These are phyloP conservation scores for Trichonephila inaurata DNA, from an alignment of 1,140 invertebrate species.

Conservation along the genomic window DNA sequence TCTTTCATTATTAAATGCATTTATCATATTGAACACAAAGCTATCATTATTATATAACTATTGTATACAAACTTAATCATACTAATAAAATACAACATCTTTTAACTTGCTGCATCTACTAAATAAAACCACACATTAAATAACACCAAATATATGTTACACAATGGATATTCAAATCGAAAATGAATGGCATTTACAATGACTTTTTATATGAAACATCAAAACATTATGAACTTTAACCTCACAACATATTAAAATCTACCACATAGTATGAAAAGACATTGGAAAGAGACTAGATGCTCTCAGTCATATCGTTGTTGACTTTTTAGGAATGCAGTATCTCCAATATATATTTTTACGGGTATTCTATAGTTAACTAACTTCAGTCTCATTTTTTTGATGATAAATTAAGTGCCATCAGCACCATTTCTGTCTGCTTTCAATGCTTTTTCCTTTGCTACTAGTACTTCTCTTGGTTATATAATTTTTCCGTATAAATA, in stretches of 20 bases:
- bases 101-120: not conserved
- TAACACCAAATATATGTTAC: constrained; percentile 1
- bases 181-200: constrained; percentile 19
- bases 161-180: not conserved
- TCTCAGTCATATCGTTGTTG: not conserved
- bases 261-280: not conserved
- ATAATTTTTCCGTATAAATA: no score
- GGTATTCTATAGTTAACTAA: no score
- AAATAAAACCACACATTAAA: not conserved
- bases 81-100: not conserved
- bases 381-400: no score
- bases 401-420: no score
- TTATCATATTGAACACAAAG: not conserved
- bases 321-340: not conserved
- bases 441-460: no score
- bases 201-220: not conserved
- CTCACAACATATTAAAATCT: not conserved
- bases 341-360: not conserved
- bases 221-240: not conserved
- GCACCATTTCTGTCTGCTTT: no score
- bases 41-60: no score
- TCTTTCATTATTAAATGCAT: not conserved
- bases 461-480: no score
- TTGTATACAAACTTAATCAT: not conserved
- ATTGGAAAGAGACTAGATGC: not conserved